Evolutionary conservation across 1,140 invertebrate species (phyloP), one percentile per base, ranked within the genome.

Genomic region (Dendrolimus punctatus): DNA sequence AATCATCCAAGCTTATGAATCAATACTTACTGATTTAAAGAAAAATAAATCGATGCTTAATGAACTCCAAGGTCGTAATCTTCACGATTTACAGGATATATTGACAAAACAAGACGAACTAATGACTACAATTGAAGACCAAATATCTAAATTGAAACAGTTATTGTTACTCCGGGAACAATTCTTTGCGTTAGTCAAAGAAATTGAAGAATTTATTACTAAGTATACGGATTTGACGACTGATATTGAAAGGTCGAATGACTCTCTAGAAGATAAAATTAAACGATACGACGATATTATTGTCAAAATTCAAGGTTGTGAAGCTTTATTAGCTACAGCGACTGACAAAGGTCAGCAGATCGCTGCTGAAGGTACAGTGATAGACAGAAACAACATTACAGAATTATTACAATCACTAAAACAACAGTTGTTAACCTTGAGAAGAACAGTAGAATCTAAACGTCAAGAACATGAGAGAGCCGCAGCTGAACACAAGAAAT

Each of bases 271-370:
- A 73, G 95, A 96, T 40, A 97, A 97, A 75, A 95, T 98, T 43
- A 93, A 94, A 63, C 92, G 92, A 56, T 98, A 97, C 64, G 93
- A 96, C 75, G 93, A 96, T 64, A 91, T 94, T 0, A 95, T 95
- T 60, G 71, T 91, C 0, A 95, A 95, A 70, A 95, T 96, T 46
- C 94, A 96, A 82, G 93, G 95, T 69, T 95, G 94, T 75, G 96
- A 98, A 75, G 95, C 94, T n/a, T 88, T 93, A 6, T 78, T 98
- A 6, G 93, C 94, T 1, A 92, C 93, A 23, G 95, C 96, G 0
- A 93, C 92, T 23, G 96, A 98, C 66, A 98, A 97, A 84, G 96
- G 95, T 1, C 94, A 96, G 72, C 94, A 96, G 75, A 97, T 98
- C 37, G 94, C 94, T 6, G 91, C 92, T 1, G 96, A 98, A 85